phyloP scores from a whole-genome alignment of 2,888 invertebrate genomes.

The Crossocerus cetratus region DNA sequence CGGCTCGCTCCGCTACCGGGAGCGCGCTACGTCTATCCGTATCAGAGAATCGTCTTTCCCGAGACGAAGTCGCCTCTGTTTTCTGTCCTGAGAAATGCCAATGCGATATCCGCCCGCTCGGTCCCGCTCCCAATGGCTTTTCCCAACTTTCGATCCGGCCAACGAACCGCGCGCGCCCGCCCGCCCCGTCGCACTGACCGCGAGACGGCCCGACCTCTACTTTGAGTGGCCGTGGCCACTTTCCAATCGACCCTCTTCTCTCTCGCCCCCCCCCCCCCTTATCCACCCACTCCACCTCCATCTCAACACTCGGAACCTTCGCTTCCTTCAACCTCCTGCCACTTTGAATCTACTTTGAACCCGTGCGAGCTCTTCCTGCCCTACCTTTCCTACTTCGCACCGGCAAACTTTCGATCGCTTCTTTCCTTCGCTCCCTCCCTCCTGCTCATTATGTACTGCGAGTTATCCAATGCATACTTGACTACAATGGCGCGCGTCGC shows the following conservation, averaged over 20 bases:
- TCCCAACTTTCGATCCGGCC: conserved; percentile 66
- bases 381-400: too few relatives aligned
- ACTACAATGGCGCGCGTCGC: background rate
- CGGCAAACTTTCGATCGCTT: too few relatives aligned
- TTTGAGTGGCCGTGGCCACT: background rate
- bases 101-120: conserved; percentile 33
- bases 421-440: too few relatives aligned
- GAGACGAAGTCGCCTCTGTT: conserved; percentile 46
- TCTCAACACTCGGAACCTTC: too few relatives aligned
- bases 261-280: background rate
- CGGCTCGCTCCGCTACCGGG: conserved; percentile 32
- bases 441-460: background rate
- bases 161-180: too few relatives aligned
- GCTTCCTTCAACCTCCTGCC: too few relatives aligned
- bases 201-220: conserved; percentile 18
- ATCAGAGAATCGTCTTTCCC: conserved; percentile 53
- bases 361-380: too few relatives aligned
- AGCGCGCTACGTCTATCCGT: conserved; percentile 56
- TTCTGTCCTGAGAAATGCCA: conserved; percentile 53
- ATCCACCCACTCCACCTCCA: too few relatives aligned
- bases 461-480: background rate
- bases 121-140: conserved; percentile 59
- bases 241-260: background rate
- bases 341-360: too few relatives aligned
- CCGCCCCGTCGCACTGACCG: conserved; percentile 56